These are phyloP conservation scores for Eupithecia dodoneata DNA, from an alignment of 2,888 invertebrate species.

Conservation along the genomic window DNA sequence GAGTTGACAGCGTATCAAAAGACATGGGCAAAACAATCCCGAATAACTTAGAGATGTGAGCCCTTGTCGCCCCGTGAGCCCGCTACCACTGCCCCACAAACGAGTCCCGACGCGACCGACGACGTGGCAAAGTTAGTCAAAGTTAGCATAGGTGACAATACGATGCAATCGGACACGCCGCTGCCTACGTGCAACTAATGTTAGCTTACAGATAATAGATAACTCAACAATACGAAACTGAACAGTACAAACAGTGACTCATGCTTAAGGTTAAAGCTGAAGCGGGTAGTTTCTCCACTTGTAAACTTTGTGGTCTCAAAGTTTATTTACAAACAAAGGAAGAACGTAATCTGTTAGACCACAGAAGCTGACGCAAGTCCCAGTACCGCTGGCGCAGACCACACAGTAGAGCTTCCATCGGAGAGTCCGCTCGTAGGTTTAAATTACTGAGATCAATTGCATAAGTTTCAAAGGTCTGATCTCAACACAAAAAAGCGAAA, in stretches of 20 bases:
- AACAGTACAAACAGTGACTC: slow-evolving; percentile 72
- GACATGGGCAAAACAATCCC: slow-evolving; percentile 60
- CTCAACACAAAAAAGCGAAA: slow-evolving; percentile 77
- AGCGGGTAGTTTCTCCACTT: slow-evolving; percentile 62
- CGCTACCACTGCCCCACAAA: not conserved
- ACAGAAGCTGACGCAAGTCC: slow-evolving; percentile 63
- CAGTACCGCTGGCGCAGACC: slow-evolving; percentile 44
- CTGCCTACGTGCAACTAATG: slow-evolving; percentile 67
- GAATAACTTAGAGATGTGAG: slow-evolving; percentile 60
- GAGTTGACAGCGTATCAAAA: slow-evolving; percentile 78
- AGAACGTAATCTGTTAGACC: slow-evolving; percentile 46
- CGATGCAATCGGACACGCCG: slow-evolving; percentile 53
- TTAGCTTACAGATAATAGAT: slow-evolving; percentile 65
- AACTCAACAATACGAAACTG: slow-evolving; percentile 63
- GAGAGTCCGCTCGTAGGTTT: slow-evolving; percentile 39
- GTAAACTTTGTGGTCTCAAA: slow-evolving; percentile 48
- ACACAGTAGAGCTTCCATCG: not conserved
- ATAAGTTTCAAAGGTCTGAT: slow-evolving; percentile 66
- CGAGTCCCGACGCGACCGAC: slow-evolving; percentile 3
- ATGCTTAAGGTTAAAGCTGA: slow-evolving; percentile 75
- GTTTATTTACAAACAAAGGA: slow-evolving; percentile 50
- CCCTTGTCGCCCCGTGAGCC: slow-evolving; percentile 31
- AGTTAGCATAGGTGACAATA: slow-evolving; percentile 63
- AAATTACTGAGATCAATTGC: slow-evolving; percentile 67
- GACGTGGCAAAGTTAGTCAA: slow-evolving; percentile 69